A percentile compares a stretch with the other conserved stretches of the same genome.
Evolutionary conservation across 2,888 invertebrate genomes (phyloP).

Genomic region (Troglohyphantes excavatus): DNA sequence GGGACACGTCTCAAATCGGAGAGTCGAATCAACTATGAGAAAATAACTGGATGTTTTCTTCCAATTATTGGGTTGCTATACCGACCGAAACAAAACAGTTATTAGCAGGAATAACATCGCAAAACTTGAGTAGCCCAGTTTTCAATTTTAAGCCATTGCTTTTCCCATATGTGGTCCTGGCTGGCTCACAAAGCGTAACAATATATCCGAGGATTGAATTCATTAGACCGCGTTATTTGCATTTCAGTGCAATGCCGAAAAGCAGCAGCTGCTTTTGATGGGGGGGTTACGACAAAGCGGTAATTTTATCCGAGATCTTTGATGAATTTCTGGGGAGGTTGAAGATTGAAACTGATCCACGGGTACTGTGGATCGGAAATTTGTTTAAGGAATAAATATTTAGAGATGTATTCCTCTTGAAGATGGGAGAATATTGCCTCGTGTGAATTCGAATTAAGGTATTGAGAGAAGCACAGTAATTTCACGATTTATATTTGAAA

Average conservation of each 20-base stretch:
- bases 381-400: background rate
- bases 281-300: background rate
- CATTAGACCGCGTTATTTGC: conserved; percentile 5
- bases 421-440: too few relatives aligned
- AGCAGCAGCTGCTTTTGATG: background rate
- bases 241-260: conserved; percentile 20
- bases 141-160: background rate
- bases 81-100: conserved; percentile 1
- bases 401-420: background rate
- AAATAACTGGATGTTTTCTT: background rate
- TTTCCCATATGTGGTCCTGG: background rate
- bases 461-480: too few relatives aligned
- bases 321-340: background rate
- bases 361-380: background rate
- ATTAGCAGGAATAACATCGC: background rate
- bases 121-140: background rate
- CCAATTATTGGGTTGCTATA: conserved; percentile 6
- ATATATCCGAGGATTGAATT: background rate
- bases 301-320: conserved; percentile 1
- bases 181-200: background rate
- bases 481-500: too few relatives aligned
- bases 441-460: too few relatives aligned
- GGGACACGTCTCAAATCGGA: background rate
- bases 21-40: background rate
- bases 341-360: background rate